Evolutionary conservation across 2,113 vertebrate genomes (phyloP), one percentile per base, ranked within the genome.

Genomic region (Peromyscus maniculatus): DNA sequence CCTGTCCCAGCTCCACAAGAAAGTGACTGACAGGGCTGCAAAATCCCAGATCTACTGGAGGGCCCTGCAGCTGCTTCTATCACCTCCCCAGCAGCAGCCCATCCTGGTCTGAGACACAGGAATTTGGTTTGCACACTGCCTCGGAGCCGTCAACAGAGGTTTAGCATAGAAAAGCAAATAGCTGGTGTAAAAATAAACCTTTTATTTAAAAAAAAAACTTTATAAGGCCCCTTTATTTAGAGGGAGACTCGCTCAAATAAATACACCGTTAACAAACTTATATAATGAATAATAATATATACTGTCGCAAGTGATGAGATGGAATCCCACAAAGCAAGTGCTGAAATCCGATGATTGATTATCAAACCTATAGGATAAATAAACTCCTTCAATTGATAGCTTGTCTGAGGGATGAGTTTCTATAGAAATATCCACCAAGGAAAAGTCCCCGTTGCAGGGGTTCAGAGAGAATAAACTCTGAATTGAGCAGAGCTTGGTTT

Each of bases 181-280:
- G 96, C 19, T 98, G 97, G 97, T 99, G 97, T 98, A 98, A 98
- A 99, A 99, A 98, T 98, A 99, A 98, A 98, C 98, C 96, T 97
- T 98, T 98, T 98, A 92, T 96, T 98, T 71, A 98, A 98, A 98
- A 96, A 97, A 94, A 97, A 93, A 89, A 72, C 87, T 97, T 97
- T 96, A 98, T 97, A 98, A 98, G 98, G 98, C 98, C 96, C 75
- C 98, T 98, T 98, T 98, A 98, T 99, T 99, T 99, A 98, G 98
- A 98, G 91, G 98, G 98, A 98, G 98, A 98, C 83, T 78, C 98
- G 93, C 98, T 99, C 98, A 99, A 99, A 99, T 98, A 99, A 99
- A 98, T 98, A 98, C 96, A 98, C 97, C 11, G 7, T 98, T 98
- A 99, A 98, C 96, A 98, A 99, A 98, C 97, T 98, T 97, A 75